Base-by-base conservation (phyloP, 2,888 invertebrate species). In the Ischnus inquisitorius region DNA sequence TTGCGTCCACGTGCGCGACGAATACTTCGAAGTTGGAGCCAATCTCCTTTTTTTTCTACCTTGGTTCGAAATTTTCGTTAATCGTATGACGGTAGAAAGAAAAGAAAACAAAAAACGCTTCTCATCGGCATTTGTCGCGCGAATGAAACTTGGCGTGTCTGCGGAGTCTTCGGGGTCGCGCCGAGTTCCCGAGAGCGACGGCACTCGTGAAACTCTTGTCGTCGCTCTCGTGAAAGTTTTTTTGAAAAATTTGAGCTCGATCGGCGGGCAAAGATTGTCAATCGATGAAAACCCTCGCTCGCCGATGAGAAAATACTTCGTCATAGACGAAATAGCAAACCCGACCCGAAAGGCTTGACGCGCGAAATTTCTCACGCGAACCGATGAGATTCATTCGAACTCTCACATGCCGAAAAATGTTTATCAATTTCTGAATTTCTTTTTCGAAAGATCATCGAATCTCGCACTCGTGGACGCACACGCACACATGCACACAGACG, bases 1-100 rank as follows among this genome's bases (percentile, higher is more conserved):
- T 80, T 86, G 74, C 85, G 82, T 28, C 75, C 80, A 39, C 86
- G 86, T 86, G 60, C 57, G 80, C 85, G 82, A 83, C 80, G 25
- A 62, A 57, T 48, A 67, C 34, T 41, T 68, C 16, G 28, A 60
- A 68, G 62, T 46, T 60, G 48, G 28, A 76, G 43, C 68, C 54
- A 48, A 48, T 46, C 39, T 54, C 1, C 25, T n/a, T 1, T 46
- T 79, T 34, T 46, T 60, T 25, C 64, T n/a, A 16, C 62, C 19
- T 77, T 78, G 77, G 80, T 80, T 77, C 12, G 12, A 14, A 57
- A 46, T 85, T 79, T 86, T 83, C 83, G 82, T 28, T 28, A 60
- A 60, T 43, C 14, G 57, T 57, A 34, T 12, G 28, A 14, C 28
- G 34, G 3, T 54, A 34, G 8, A 51, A 19, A 8, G 46, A 67